Conservation (phyloP, 2,113 vertebrate species). For the Trogon surrucura region DNA sequence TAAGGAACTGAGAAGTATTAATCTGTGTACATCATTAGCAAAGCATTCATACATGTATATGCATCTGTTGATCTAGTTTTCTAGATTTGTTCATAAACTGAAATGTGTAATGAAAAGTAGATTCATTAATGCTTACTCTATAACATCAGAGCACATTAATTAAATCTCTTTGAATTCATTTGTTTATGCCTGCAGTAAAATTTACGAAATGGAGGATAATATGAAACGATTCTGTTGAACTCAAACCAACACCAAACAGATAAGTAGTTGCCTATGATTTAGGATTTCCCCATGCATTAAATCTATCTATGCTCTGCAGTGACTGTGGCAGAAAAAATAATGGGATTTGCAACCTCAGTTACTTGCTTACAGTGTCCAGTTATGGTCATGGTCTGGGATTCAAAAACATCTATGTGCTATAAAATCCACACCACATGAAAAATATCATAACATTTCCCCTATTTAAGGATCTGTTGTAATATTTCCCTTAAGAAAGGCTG, state of each 20-base stretch:
- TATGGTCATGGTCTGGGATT: neutral
- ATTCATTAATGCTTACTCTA: neutral
- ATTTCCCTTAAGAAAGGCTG: neutral
- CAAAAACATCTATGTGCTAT: neutral
- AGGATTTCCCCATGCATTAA: neutral
- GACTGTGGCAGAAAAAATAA: neutral
- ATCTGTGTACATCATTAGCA: neutral
- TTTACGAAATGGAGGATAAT: neutral
- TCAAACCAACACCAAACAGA: neutral
- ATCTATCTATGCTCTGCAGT: neutral
- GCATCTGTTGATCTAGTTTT: neutral
- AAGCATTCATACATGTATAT: neutral
- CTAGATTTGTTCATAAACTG: neutral
- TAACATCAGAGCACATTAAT: neutral
- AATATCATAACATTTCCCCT: neutral
- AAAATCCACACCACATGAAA: neutral
- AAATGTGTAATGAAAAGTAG: neutral
- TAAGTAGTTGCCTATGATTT: neutral
- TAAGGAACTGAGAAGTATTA: neutral
- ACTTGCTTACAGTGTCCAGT: neutral
- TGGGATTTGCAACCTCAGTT: neutral
- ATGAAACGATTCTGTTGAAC: neutral
- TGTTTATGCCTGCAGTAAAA: constrained; percentile 6
- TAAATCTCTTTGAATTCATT: neutral
- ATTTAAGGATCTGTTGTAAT: neutral